Conservation (phyloP, 2,888 invertebrate species). For the Plemyria rubiginata region DNA sequence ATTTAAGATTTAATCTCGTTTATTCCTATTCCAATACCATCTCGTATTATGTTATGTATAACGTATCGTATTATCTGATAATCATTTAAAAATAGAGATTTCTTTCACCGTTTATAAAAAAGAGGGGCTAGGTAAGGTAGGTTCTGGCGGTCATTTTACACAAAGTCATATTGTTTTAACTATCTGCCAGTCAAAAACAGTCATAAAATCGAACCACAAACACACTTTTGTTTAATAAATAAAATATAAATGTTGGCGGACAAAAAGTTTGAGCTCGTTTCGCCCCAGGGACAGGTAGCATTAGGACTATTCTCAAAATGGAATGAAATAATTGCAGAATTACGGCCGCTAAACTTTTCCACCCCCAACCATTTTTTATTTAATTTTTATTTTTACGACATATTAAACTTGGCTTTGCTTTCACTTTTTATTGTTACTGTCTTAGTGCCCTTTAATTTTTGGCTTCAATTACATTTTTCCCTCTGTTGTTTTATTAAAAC, state of each 20-base stretch:
- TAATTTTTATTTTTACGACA: slow-evolving; percentile 84
- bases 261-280: slow-evolving; percentile 32
- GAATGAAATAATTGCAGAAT: slow-evolving; percentile 78
- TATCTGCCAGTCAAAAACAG: no score
- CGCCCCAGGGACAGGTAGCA: slow-evolving; percentile 70
- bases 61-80: slow-evolving; percentile 25
- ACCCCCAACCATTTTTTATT: slow-evolving; percentile 81
- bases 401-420: slow-evolving; percentile 84
- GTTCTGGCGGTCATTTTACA: no score
- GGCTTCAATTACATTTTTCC: slow-evolving; percentile 79
- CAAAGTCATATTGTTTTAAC: no score
- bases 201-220: no score
- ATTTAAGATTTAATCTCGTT: slow-evolving; percentile 47
- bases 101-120: no score
- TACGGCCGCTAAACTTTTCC: slow-evolving; percentile 77
- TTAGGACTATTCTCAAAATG: slow-evolving; percentile 59
- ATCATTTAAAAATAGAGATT: slow-evolving; percentile 8
- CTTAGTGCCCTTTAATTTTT: slow-evolving; percentile 83
- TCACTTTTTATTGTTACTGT: slow-evolving; percentile 83
- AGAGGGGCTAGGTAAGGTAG: no score
- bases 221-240: no score
- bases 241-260: background rate
- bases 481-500: slow-evolving; percentile 75
- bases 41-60: slow-evolving; percentile 37
- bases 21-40: slow-evolving; percentile 34